Evolutionary conservation across 2,113 vertebrate genomes (phyloP).

Genomic region (Trogon surrucura): DNA sequence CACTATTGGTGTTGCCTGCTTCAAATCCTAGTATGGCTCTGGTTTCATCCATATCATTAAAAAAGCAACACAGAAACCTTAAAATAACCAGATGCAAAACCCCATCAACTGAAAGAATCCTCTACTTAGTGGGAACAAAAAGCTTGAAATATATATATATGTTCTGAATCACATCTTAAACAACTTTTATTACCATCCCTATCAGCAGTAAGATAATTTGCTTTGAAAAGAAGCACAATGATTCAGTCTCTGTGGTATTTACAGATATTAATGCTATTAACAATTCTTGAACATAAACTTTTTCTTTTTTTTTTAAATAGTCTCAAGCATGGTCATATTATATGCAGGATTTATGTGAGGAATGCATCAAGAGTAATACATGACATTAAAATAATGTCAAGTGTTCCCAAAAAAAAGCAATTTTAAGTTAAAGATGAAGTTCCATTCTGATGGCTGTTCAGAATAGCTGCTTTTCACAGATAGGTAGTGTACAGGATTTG

Average conservation of each 20-base stretch:
- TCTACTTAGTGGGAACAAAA: neutral
- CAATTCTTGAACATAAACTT: neutral
- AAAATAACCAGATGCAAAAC: constrained; percentile 2
- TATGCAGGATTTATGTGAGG: neutral
- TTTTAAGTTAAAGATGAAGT: neutral
- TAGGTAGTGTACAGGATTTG: neutral
- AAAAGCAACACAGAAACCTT: neutral
- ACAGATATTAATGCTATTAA: neutral
- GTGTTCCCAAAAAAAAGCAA: neutral
- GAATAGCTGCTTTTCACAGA: neutral
- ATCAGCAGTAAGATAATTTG: neutral
- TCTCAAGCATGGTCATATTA: rapidly evolving
- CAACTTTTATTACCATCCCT: neutral
- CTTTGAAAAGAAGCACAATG: neutral
- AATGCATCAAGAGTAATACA: neutral
- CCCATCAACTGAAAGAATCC: neutral
- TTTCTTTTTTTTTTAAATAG: neutral
- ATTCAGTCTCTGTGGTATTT: neutral
- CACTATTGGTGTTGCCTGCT: neutral
- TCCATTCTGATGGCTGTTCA: neutral
- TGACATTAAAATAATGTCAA: neutral
- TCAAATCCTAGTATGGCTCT: neutral
- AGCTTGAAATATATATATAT: neutral
- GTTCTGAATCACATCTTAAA: neutral
- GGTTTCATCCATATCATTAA: neutral